A percentile compares a stretch with the other conserved stretches of the same genome.
Evolutionary conservation across 2,888 invertebrate genomes (phyloP).

Genomic region (Drosophila mimetica): DNA sequence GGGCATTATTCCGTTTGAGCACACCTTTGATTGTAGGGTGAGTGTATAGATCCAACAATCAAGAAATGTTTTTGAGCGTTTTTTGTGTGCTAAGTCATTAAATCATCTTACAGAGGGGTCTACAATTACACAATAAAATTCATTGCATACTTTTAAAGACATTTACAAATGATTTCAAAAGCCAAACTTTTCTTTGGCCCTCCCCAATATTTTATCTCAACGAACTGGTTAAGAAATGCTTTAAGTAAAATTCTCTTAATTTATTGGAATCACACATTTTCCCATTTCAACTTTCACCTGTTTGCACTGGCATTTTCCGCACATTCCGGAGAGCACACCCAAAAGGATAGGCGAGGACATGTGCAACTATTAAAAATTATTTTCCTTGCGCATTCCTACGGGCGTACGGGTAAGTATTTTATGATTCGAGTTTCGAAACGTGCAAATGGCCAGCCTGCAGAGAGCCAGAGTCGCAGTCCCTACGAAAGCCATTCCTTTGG

Average conservation of each 20-base stretch:
- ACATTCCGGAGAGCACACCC: constrained; percentile 21
- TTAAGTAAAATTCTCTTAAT: neutral
- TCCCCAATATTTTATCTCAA: no score
- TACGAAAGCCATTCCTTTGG: constrained; percentile 28
- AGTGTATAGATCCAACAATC: no score
- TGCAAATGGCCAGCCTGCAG: constrained; percentile 40
- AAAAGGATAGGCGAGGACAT: constrained; percentile 27
- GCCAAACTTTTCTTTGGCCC: neutral
- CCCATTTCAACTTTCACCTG: constrained; percentile 11
- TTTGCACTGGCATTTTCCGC: constrained; percentile 3
- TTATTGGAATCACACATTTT: neutral
- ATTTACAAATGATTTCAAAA: no score
- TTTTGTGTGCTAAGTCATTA: no score
- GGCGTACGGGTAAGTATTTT: constrained; percentile 52
- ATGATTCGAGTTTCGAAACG: constrained; percentile 47
- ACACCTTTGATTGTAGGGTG: neutral
- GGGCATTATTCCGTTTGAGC: neutral
- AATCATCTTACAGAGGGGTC: no score
- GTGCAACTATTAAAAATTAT: constrained; percentile 46
- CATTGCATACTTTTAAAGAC: no score
- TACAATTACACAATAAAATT: no score
- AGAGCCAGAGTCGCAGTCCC: constrained; percentile 10
- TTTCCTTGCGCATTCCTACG: constrained; percentile 43
- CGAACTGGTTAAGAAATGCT: no score
- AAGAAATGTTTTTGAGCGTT: no score